Evolutionary conservation across 64 coral and sea anemone genomes (phyloP).

Genomic region (Actinia tenebrosa): DNA sequence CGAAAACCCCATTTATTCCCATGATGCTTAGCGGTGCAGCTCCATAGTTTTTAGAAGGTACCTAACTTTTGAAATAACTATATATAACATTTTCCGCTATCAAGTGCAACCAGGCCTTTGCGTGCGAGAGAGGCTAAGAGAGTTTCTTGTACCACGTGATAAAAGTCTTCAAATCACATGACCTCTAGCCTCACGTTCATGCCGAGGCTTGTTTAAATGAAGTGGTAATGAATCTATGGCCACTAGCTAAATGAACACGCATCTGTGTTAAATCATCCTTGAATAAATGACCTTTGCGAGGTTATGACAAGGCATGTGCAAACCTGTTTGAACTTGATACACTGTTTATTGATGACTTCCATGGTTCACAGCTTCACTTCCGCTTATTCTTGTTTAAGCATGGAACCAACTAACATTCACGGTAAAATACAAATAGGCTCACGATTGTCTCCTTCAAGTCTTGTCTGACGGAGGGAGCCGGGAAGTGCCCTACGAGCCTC

Average conservation of each 20-base stretch:
- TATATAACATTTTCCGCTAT: not conserved
- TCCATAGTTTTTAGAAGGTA: not conserved
- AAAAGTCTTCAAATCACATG: slow-evolving; percentile 6
- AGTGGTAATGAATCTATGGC: not conserved
- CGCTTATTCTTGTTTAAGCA: not conserved
- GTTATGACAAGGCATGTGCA: not conserved
- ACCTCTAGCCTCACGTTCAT: not conserved
- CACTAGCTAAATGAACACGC: not conserved
- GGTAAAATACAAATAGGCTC: too few relatives aligned
- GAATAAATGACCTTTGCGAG: not conserved
- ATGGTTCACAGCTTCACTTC: too few relatives aligned
- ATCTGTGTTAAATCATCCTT: not conserved
- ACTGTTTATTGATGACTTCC: not conserved
- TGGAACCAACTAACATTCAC: too few relatives aligned
- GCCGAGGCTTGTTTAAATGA: not conserved
- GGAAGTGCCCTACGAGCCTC: not conserved
- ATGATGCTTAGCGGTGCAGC: not conserved
- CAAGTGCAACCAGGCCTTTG: not conserved
- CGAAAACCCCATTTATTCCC: not conserved
- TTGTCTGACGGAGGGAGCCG: not conserved
- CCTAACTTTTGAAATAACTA: not conserved
- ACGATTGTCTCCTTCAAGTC: not conserved
- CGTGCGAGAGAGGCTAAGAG: not conserved
- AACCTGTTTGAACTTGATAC: not conserved
- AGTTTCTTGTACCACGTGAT: not conserved